A percentile compares a stretch with the other conserved stretches of the same genome.
Conservation (phyloP, 1,140 invertebrate genomes). For the Mesaphorura yosii region DNA sequence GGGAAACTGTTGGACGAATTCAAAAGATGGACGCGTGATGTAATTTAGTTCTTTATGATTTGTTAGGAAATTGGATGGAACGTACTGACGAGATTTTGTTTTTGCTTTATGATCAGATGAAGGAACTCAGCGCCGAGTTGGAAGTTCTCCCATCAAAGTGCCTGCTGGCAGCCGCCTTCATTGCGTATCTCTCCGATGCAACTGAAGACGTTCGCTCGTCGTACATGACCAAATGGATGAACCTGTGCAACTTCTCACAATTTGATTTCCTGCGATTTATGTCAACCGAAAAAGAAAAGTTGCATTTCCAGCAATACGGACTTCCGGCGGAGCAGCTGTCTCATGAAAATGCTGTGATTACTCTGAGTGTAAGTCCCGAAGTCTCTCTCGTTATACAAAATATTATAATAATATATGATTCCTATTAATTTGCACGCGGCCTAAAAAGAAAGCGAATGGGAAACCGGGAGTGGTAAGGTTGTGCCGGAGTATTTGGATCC, state of each 20-base stretch:
- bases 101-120: slow-evolving; percentile 36
- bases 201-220: slow-evolving; percentile 54
- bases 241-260: slow-evolving; percentile 34
- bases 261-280: slow-evolving; percentile 63
- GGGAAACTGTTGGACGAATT: slow-evolving; percentile 80
- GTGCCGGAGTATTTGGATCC: too few species aligned
- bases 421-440: too few species aligned
- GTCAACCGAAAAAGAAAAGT: slow-evolving; percentile 60
- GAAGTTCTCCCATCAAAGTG: slow-evolving; percentile 51
- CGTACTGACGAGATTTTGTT: too few species aligned
- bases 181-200: slow-evolving; percentile 58
- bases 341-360: slow-evolving; percentile 69
- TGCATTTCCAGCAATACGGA: slow-evolving; percentile 77
- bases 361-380: too few species aligned
- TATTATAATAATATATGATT: too few species aligned
- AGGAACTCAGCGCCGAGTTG: slow-evolving; percentile 48
- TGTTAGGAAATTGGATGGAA: background rate
- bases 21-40: slow-evolving; percentile 71
- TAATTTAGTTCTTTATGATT: slow-evolving; percentile 4
- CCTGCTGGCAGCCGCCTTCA: slow-evolving; percentile 60
- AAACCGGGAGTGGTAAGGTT: background rate
- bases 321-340: slow-evolving; percentile 66
- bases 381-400: too few species aligned
- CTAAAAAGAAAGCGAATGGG: background rate
- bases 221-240: slow-evolving; percentile 49